phyloP scores from a whole-genome alignment of 2,797 vertebrate species.

The Chrysocyon brachyurus region DNA sequence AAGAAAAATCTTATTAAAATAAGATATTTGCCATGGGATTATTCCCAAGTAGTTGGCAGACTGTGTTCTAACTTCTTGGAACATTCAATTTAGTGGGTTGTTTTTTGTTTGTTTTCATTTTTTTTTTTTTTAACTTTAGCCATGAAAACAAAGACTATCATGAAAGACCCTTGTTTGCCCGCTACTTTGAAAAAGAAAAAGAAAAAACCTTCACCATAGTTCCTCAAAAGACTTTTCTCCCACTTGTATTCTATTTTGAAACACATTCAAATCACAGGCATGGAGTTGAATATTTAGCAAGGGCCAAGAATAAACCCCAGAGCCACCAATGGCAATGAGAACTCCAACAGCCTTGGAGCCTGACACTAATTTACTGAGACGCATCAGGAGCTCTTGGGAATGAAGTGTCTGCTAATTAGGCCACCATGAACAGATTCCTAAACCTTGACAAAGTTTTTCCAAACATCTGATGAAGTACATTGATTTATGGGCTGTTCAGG shows the following conservation, averaged over 20 bases:
- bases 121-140: neutral
- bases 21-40: neutral
- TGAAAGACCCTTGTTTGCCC: neutral
- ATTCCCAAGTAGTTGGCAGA: neutral
- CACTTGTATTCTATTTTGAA: neutral
- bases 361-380: slow-evolving; percentile 67
- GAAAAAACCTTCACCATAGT: neutral
- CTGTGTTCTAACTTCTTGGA: neutral
- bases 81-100: neutral
- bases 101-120: neutral
- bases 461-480: slow-evolving; percentile 67
- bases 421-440: slow-evolving; percentile 60
- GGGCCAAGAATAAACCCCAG: neutral
- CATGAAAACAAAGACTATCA: neutral
- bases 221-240: neutral
- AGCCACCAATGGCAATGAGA: neutral
- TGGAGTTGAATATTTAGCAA: neutral
- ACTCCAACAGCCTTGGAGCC: neutral
- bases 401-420: slow-evolving; percentile 65
- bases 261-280: neutral
- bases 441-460: slow-evolving; percentile 53
- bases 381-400: slow-evolving; percentile 50
- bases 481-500: slow-evolving; percentile 73
- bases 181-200: neutral
- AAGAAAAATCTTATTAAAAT: slow-evolving; percentile 18